These are phyloP conservation scores for Thera britannica DNA, from an alignment of 2,888 invertebrate genomes.

Conservation along the genomic window DNA sequence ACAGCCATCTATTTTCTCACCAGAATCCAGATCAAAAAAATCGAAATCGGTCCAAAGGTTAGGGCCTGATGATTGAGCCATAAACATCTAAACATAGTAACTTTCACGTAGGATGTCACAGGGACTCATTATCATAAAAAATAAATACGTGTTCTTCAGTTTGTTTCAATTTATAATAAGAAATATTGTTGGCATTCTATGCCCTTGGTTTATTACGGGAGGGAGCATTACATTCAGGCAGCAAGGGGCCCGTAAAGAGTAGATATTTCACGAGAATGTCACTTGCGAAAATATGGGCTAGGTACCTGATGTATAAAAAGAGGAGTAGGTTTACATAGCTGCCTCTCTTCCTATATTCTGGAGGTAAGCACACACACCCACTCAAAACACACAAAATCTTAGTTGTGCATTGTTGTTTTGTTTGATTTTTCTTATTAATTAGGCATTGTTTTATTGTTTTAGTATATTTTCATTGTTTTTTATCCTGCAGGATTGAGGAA, in stretches of 20 bases:
- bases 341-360: neutral
- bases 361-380: neutral
- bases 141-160: neutral
- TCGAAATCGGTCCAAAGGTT: too few relatives aligned
- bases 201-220: constrained; percentile 41
- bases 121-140: too few relatives aligned
- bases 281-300: constrained; percentile 45
- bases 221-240: constrained; percentile 34
- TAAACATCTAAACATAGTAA: too few relatives aligned
- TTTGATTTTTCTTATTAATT: too few relatives aligned
- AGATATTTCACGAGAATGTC: constrained; percentile 42
- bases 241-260: constrained; percentile 35
- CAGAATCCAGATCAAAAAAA: too few relatives aligned
- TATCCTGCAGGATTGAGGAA: neutral
- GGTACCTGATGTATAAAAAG: constrained; percentile 1
- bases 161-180: constrained; percentile 20
- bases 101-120: too few relatives aligned
- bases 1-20: too few relatives aligned
- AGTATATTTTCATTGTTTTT: too few relatives aligned
- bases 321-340: neutral
- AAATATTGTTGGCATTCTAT: constrained; percentile 33
- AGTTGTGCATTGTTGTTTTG: too few relatives aligned
- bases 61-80: too few relatives aligned
- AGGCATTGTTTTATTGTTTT: too few relatives aligned
- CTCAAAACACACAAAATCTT: too few relatives aligned